phyloP scores from a whole-genome alignment of 2,797 vertebrate genomes.

The Ambastaia sidthimunki region DNA sequence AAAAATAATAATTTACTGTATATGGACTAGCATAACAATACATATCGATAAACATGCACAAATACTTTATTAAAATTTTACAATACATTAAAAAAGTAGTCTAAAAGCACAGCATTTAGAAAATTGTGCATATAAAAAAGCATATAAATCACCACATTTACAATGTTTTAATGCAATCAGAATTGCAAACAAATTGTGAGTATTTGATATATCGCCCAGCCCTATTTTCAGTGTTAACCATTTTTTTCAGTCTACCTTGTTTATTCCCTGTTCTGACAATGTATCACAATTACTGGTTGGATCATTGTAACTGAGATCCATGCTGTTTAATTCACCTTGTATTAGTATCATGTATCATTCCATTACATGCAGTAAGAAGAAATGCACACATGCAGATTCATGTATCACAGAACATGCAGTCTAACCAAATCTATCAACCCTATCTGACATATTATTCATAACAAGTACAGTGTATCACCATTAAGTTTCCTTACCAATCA shows the following conservation, averaged over 20 bases:
- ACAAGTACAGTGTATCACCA: background rate
- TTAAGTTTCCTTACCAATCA: conserved; percentile 1
- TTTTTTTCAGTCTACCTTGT: background rate
- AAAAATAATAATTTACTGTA: too few relatives aligned
- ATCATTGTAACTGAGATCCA: background rate
- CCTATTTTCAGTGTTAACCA: background rate
- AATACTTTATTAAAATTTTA: too few relatives aligned
- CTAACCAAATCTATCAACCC: background rate
- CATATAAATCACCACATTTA: too few relatives aligned
- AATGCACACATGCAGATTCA: conserved; percentile 37
- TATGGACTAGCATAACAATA: too few relatives aligned
- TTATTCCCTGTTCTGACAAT: background rate
- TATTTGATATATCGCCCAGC: background rate
- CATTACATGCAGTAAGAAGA: conserved; percentile 28
- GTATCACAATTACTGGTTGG: background rate
- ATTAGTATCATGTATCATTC: conserved; percentile 9
- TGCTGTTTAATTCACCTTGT: too few relatives aligned
- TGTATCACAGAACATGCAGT: conserved; percentile 28
- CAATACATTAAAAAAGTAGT: too few relatives aligned
- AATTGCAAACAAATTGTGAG: background rate
- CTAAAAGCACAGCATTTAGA: too few relatives aligned
- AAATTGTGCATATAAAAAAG: too few relatives aligned
- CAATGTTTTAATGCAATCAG: background rate
- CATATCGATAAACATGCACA: too few relatives aligned
- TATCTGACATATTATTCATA: background rate